phyloP scores from a whole-genome alignment of 2,797 vertebrate genomes.

The Pseudochirops cupreus region DNA sequence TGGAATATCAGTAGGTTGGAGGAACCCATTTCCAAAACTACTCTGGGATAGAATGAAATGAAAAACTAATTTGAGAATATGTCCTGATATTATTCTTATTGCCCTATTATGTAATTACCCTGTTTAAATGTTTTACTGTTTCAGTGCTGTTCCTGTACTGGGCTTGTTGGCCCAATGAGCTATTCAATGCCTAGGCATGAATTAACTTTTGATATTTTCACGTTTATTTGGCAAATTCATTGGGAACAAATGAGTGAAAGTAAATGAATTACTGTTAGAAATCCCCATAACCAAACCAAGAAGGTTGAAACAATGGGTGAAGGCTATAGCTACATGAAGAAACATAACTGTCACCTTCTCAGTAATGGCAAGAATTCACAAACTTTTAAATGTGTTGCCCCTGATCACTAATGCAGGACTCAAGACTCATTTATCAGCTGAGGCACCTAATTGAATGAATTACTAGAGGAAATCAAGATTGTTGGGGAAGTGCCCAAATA shows the following conservation, averaged over 20 bases:
- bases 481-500: constrained; percentile 52
- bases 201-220: background rate
- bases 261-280: background rate
- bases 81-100: background rate
- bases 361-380: constrained; percentile 66
- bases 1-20: background rate
- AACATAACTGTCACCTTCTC: background rate
- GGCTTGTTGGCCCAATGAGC: background rate
- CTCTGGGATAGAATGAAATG: background rate
- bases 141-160: background rate
- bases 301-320: background rate
- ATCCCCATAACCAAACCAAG: background rate
- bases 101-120: background rate
- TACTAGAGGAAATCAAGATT: constrained; percentile 70
- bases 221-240: background rate
- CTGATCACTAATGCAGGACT: background rate
- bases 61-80: constrained; percentile 49
- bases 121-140: background rate
- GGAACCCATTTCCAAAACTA: background rate
- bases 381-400: constrained; percentile 45
- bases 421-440: constrained; percentile 2
- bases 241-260: background rate
- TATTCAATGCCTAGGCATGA: background rate
- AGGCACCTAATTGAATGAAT: constrained; percentile 62
- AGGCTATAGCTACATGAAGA: background rate